Evolutionary conservation across 2,888 invertebrate genomes (phyloP).

Genomic region (Fragum whitleyi): DNA sequence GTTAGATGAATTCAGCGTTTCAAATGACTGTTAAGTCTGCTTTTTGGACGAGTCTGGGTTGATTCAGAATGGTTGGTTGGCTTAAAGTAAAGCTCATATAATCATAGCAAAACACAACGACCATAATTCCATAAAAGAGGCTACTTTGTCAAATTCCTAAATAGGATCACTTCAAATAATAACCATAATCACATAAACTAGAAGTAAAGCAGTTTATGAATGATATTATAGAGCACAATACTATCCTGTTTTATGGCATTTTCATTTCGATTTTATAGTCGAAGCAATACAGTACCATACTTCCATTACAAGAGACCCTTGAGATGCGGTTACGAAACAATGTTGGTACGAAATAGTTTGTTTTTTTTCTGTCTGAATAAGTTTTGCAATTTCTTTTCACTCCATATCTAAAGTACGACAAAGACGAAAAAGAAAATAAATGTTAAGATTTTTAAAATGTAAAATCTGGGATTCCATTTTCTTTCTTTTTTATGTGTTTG

Average conservation of each 20-base stretch:
- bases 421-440: no score
- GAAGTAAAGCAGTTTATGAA: constrained; percentile 12
- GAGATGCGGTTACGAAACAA: constrained; percentile 20
- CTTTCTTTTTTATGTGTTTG: no score
- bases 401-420: no score
- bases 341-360: constrained; percentile 13
- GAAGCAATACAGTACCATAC: neutral
- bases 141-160: constrained; percentile 11
- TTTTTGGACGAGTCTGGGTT: no score
- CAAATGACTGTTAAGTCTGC: no score
- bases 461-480: no score
- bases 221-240: constrained; percentile 21
- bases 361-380: no score
- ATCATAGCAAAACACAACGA: neutral
- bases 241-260: constrained; percentile 25
- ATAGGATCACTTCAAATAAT: constrained; percentile 8
- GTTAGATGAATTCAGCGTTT: no score
- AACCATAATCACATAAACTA: constrained; percentile 19
- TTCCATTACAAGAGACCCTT: constrained; percentile 10
- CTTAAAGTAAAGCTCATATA: no score
- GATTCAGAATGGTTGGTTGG: no score
- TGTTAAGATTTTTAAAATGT: no score
- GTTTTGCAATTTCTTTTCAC: no score
- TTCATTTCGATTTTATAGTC: constrained; percentile 44
- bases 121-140: neutral